Base-by-base conservation (phyloP, 2,797 vertebrate species). In the Spinus pinus region DNA sequence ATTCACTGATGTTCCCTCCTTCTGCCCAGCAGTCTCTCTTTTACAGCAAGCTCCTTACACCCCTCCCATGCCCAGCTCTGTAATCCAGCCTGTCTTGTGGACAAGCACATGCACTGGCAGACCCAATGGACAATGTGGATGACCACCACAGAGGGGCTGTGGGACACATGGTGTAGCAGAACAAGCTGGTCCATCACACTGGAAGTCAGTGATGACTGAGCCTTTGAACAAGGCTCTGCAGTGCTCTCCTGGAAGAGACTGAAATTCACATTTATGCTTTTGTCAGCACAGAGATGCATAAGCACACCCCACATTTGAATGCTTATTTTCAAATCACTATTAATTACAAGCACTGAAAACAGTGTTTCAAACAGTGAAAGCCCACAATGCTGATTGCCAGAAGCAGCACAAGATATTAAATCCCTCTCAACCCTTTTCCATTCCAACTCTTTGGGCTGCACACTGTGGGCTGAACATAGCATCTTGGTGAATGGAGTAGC, bases 31-130 rank as follows among this genome's bases (percentile, higher is more conserved):
- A 46, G 33, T 10, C 17, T 21, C 35, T 73, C 49, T 46, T 33
- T 14, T 7, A 57, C 50, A 67, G 33, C 35, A 39, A 62, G 25
- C 16, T 81, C 42, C 54, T 56, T 6, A 3, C 2, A 11, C 9
- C 12, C 9, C 49, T 51, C 28, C 53, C 19, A 3, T 5, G 37
- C 24, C 39, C 60, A 58, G 58, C 28, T 65, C 28, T 41, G 19
- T 2, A 54, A 39, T 3, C 7, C 28, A 23, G 7, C 33, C 19
- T 12, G 44, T 10, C 49, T 9, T 20, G 20, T 1, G 7, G 47
- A 41, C 10, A 5, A 14, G 27, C 0, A 0, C 0, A 0, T 9
- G 28, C 35, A 33, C 12, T 3, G 6, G n/a, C 51, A 66, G 42
- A 65, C 11, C 10, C 2, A 0, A 31, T 0, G 1, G 56, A 30